Percentiles rank a stretch among this genome's conserved stretches.
Evolutionary conservation across 2,113 vertebrate species (phyloP).

Genomic region (Rhinogobius similis): DNA sequence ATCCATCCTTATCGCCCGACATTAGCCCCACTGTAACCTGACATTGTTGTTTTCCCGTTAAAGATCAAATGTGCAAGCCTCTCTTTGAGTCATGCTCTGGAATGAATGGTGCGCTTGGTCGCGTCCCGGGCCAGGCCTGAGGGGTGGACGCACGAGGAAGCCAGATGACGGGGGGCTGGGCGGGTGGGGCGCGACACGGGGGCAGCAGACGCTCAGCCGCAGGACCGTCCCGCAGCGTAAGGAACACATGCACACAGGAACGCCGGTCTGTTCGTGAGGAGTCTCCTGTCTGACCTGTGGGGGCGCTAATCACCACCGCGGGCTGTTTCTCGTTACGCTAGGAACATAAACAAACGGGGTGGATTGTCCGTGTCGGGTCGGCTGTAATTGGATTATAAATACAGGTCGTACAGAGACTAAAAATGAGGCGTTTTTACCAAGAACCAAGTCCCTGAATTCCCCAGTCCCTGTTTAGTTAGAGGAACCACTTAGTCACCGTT

Average conservation of each 20-base stretch:
- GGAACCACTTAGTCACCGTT: too few relatives aligned
- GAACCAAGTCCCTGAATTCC: too few relatives aligned
- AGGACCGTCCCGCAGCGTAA: slow-evolving; percentile 10
- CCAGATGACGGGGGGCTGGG: slow-evolving; percentile 42
- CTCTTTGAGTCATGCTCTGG: background rate
- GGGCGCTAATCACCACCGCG: background rate
- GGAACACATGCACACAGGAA: background rate
- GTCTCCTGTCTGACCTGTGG: slow-evolving; percentile 27
- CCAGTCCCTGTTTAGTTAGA: too few relatives aligned
- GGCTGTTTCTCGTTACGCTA: background rate
- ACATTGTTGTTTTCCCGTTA: background rate
- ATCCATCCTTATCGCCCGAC: background rate
- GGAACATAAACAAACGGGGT: background rate
- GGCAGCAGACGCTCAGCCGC: background rate
- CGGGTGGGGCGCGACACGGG: slow-evolving; percentile 19
- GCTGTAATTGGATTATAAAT: background rate
- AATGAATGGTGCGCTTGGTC: slow-evolving; percentile 52
- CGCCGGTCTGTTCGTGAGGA: background rate
- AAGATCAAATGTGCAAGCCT: background rate
- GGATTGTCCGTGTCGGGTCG: too few relatives aligned
- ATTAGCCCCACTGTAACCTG: background rate
- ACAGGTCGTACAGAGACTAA: background rate
- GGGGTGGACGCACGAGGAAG: slow-evolving; percentile 55
- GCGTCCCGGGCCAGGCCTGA: slow-evolving; percentile 1
- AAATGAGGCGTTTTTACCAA: too few relatives aligned